A percentile compares a stretch with the other conserved stretches of the same genome.
Evolutionary conservation across 2,888 invertebrate genomes (phyloP).

Genomic region (Dryobotodes eremita): DNA sequence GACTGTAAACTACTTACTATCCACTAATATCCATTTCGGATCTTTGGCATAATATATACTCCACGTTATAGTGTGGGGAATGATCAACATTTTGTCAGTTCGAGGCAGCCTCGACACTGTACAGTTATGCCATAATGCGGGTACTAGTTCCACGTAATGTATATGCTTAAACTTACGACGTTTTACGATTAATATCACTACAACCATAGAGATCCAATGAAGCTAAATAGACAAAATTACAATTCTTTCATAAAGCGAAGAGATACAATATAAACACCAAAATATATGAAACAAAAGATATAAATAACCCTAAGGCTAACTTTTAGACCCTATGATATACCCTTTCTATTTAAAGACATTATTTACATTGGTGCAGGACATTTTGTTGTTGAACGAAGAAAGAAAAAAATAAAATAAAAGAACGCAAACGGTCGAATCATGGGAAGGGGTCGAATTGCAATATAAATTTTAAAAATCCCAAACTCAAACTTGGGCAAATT

Average conservation of each 20-base stretch:
- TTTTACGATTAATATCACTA: constrained; percentile 10
- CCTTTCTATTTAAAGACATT: neutral
- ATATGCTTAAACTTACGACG: constrained; percentile 26
- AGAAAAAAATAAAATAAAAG: too few relatives aligned
- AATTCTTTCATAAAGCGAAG: neutral
- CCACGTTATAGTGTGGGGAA: too few relatives aligned
- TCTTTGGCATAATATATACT: neutral
- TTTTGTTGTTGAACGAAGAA: neutral
- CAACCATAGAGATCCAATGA: constrained; percentile 23
- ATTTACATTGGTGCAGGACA: neutral
- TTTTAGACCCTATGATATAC: neutral
- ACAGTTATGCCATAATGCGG: constrained; percentile 21
- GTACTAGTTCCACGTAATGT: neutral
- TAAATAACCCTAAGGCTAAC: neutral
- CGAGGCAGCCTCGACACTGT: constrained; percentile 1
- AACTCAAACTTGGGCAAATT: neutral
- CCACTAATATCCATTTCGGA: neutral
- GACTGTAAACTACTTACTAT: neutral
- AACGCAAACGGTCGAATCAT: too few relatives aligned
- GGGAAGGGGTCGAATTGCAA: too few relatives aligned
- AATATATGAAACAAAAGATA: neutral
- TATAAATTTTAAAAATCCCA: neutral
- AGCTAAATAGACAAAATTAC: constrained; percentile 21
- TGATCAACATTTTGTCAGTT: neutral
- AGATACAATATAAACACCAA: neutral